phyloP scores from a whole-genome alignment of 1,140 invertebrate genomes.

The Laupala kohalensis region DNA sequence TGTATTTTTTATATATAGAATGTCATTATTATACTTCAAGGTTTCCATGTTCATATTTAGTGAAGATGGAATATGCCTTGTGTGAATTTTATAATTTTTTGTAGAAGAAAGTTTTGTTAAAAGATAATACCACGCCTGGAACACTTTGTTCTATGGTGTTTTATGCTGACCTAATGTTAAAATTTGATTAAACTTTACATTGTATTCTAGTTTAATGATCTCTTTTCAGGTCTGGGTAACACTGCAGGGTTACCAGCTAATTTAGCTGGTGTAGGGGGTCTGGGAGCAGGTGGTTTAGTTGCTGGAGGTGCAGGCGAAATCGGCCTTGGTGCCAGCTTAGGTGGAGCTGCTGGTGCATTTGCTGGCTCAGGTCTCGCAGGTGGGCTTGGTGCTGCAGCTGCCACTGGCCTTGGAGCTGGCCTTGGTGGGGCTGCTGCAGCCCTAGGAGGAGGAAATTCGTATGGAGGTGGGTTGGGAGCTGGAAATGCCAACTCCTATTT shows the following conservation, averaged over 20 bases:
- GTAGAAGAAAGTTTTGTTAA: no score
- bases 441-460: slow-evolving; percentile 13
- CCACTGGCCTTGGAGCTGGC: background rate
- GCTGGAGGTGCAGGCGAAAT: slow-evolving; percentile 6
- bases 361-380: slow-evolving; percentile 5
- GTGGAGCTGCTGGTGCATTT: slow-evolving; percentile 3
- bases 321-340: slow-evolving; percentile 8
- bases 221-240: slow-evolving; percentile 6
- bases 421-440: slow-evolving; percentile 12
- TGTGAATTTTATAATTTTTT: no score
- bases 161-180: no score
- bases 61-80: no score
- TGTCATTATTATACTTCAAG: no score
- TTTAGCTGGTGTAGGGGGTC: slow-evolving; percentile 6
- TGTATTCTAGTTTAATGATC: background rate
- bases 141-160: no score
- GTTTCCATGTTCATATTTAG: no score
- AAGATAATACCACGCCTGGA: no score
- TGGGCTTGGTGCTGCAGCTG: slow-evolving; percentile 6
- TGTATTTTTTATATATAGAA: no score
- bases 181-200: background rate
- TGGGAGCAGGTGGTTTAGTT: slow-evolving; percentile 3
- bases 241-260: slow-evolving; percentile 4
- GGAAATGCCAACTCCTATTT: background rate
- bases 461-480: slow-evolving; percentile 3